Evolutionary conservation across 2,113 vertebrate species (phyloP), one percentile per base, ranked within the genome.

Genomic region (Pseudorhombus dupliciocellatus): DNA sequence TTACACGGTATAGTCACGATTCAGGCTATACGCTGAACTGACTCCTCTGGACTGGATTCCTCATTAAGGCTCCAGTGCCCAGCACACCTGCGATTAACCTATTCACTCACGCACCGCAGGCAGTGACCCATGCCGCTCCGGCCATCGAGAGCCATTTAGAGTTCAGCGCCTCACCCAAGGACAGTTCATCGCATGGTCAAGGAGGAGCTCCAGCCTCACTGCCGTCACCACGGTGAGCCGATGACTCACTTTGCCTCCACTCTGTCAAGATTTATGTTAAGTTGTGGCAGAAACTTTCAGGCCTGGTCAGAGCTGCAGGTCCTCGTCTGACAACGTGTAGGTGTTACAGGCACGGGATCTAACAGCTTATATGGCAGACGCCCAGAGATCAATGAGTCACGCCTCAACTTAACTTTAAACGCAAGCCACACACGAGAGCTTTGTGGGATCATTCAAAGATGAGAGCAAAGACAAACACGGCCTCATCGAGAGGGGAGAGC

Each of bases 371-470:
- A 46, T 46, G 46, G 59, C 72, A 79, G 11, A 57, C 62, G 67
- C 30, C 30, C 30, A 42, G 31, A 50, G 20, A 74, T 64, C n/a
- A 69, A 25, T 79, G 30, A 21, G 18, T 54, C n/a, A 65, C 73
- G 80, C 79, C 50, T 82, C 69, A 68, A 37, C 14, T 60, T 58
- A 60, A 22, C 22, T 65, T 67, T 44, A 62, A 60, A 54, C 55
- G 63, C 61, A 24, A 46, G 28, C 51, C 63, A 53, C 59, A 50
- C 51, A 40, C 6, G n/a, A 63, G n/a, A 68, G 66, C 69, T 48
- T 30, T 64, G 54, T 6, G 52, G 14, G n/a, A 25, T 56, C 30
- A 30, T 70, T 66, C 48, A 61, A 30, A 30, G 59, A 64, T 73
- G 10, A 63, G n/a, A 21, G 30, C 22, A 66, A 37, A 67, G 9